Evolutionary conservation across 2,797 vertebrate species (phyloP).

Genomic region (Sebastes minor): DNA sequence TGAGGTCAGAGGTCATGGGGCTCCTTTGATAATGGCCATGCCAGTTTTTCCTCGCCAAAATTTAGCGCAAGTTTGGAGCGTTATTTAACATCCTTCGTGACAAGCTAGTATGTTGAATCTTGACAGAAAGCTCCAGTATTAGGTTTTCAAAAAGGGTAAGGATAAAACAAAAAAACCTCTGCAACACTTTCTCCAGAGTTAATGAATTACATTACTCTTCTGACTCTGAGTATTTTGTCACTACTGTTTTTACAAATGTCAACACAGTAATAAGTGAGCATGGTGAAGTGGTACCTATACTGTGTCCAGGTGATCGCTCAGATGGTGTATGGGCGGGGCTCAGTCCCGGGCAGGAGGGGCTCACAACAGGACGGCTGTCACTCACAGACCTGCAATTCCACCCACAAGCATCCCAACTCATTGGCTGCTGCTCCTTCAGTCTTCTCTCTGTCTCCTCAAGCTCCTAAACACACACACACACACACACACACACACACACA

Average conservation of each 20-base stretch:
- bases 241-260: not conserved
- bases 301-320: slow-evolving; percentile 69
- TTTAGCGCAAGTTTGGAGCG: no score
- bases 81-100: no score
- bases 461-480: slow-evolving; percentile 53
- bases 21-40: no score
- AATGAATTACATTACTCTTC: not conserved
- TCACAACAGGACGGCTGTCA: slow-evolving; percentile 57
- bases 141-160: not conserved
- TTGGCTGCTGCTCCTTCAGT: slow-evolving; percentile 50
- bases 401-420: slow-evolving; percentile 39
- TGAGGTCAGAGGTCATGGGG: no score
- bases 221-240: not conserved
- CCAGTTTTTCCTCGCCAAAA: no score
- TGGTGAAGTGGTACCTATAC: slow-evolving; percentile 40
- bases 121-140: not conserved
- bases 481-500: not conserved
- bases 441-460: slow-evolving; percentile 68
- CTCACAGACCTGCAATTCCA: slow-evolving; percentile 50
- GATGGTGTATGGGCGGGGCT: slow-evolving; percentile 66
- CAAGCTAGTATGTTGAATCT: no score
- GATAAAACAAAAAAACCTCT: no score
- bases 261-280: not conserved
- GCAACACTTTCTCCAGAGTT: not conserved
- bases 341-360: slow-evolving; percentile 59